Percentiles rank a stretch among this genome's conserved stretches.
These are phyloP conservation scores for Pseudomyrmex gracilis DNA, from an alignment of 1,140 invertebrate species.

Conservation along the genomic window DNA sequence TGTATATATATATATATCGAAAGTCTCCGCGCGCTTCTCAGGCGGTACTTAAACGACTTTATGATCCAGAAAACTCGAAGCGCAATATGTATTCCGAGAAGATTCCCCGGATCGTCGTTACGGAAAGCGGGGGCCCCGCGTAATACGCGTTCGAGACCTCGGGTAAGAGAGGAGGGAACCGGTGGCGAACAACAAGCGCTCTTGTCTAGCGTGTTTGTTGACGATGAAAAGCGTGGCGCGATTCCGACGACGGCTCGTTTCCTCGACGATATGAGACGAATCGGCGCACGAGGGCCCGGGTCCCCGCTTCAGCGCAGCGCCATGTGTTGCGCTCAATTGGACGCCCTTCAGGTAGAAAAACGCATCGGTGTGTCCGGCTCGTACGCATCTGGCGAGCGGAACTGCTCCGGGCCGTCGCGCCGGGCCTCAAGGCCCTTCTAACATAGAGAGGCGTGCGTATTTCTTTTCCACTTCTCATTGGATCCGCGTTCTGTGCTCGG, in stretches of 20 bases:
- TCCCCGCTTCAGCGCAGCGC: conserved; percentile 55
- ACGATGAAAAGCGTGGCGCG: conserved; percentile 69
- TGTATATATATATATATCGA: conserved; percentile 15
- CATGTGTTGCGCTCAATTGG: conserved; percentile 82
- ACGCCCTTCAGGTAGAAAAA: conserved; percentile 82
- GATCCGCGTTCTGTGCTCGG: not conserved
- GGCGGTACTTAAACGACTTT: conserved; percentile 58
- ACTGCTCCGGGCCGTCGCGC: conserved; percentile 46
- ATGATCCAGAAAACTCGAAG: conserved; percentile 62
- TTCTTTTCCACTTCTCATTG: conserved; percentile 49
- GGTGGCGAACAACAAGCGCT: conserved; percentile 51
- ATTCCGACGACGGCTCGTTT: conserved; percentile 52
- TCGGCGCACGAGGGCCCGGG: conserved; percentile 66
- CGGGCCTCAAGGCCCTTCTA: conserved; percentile 38
- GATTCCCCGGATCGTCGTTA: conserved; percentile 50
- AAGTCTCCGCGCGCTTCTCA: not conserved
- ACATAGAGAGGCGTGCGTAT: conserved; percentile 63
- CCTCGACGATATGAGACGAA: conserved; percentile 71
- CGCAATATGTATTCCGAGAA: conserved; percentile 49
- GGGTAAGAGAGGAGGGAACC: not conserved
- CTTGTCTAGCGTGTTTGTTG: conserved; percentile 61
- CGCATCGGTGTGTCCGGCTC: conserved; percentile 66
- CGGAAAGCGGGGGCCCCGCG: conserved; percentile 32
- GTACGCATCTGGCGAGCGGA: conserved; percentile 83
- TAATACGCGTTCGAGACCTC: not conserved